A percentile compares a stretch with the other conserved stretches of the same genome.
Conservation (phyloP, 2,888 invertebrate species). For the Cerastis rubricosa region DNA sequence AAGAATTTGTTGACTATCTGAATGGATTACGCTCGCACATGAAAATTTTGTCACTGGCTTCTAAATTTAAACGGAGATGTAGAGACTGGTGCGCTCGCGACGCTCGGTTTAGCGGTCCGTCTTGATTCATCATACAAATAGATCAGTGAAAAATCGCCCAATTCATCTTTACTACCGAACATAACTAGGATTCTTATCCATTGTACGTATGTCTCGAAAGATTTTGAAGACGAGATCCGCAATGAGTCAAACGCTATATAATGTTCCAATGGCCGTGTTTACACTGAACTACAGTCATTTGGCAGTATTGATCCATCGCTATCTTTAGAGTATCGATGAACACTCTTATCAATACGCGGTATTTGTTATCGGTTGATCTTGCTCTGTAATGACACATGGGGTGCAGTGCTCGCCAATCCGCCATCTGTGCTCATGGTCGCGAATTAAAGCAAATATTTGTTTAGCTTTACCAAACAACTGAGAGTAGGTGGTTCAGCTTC, state of each 20-base stretch:
- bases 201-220: constrained; percentile 38
- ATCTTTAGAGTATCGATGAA: constrained; percentile 20
- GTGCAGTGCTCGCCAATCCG: not conserved
- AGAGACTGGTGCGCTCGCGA: constrained; percentile 67
- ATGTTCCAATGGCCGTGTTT: not conserved
- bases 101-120: constrained; percentile 68
- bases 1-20: constrained; percentile 67
- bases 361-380: constrained; percentile 35
- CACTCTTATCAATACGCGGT: constrained; percentile 28
- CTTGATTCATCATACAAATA: constrained; percentile 79
- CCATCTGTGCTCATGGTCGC: constrained; percentile 13
- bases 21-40: constrained; percentile 60
- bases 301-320: constrained; percentile 27
- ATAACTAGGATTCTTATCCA: constrained; percentile 63
- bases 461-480: not conserved
- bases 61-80: constrained; percentile 83
- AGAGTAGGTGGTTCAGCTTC: not conserved
- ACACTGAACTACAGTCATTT: constrained; percentile 29
- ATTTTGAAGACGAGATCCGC: constrained; percentile 19
- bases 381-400: constrained; percentile 10
- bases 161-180: constrained; percentile 63
- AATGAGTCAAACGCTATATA: constrained; percentile 7
- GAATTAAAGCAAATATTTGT: constrained; percentile 24
- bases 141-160: constrained; percentile 72
- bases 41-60: constrained; percentile 82